Conservation (phyloP, 35 echinoderm and acorn worm genomes). For the Acanthaster planci region DNA sequence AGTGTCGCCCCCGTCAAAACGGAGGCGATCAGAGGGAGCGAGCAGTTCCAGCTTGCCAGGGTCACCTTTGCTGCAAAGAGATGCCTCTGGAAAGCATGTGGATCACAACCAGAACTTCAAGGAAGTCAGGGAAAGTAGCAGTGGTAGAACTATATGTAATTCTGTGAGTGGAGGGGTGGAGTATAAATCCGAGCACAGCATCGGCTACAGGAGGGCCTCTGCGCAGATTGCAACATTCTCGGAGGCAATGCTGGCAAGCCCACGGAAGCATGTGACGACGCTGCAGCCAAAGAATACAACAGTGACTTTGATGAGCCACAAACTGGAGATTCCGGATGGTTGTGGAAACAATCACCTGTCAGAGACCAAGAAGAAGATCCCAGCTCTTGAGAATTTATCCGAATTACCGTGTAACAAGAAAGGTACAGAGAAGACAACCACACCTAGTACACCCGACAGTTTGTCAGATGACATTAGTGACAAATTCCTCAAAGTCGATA, state of each 20-base stretch:
- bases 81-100: background rate
- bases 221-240: slow-evolving; percentile 59
- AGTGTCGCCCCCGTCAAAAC: background rate
- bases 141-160: slow-evolving; percentile 42
- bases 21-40: slow-evolving; percentile 15
- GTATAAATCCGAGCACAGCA: slow-evolving; percentile 79
- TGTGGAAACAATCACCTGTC: background rate
- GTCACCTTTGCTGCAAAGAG: background rate
- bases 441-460: slow-evolving; percentile 7
- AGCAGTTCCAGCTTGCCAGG: slow-evolving; percentile 1
- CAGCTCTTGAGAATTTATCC: background rate
- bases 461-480: slow-evolving; percentile 41
- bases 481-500: slow-evolving; percentile 62
- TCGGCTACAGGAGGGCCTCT: slow-evolving; percentile 67
- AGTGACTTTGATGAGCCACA: background rate
- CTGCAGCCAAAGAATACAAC: slow-evolving; percentile 27
- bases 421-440: background rate
- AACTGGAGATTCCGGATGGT: background rate
- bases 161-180: slow-evolving; percentile 18
- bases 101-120: slow-evolving; percentile 61
- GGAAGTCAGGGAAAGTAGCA: background rate
- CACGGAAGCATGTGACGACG: slow-evolving; percentile 44
- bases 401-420: background rate
- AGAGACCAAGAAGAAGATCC: background rate
- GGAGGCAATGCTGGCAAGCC: slow-evolving; percentile 43